Base-by-base conservation (phyloP, 2,888 invertebrate species). In the Caenorhabditis sp. region DNA sequence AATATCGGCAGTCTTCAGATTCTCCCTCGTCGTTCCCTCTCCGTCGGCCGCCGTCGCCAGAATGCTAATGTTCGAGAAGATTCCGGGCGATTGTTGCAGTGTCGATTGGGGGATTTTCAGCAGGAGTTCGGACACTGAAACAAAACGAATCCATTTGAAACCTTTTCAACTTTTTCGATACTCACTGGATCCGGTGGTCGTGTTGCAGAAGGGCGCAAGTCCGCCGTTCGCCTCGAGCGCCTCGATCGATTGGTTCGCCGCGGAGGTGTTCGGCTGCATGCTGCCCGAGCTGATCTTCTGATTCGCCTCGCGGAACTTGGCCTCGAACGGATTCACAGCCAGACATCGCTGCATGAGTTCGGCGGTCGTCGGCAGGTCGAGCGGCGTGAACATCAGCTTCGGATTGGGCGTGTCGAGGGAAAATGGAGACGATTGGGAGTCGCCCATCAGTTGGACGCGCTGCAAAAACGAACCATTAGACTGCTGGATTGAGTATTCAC, bases 241-340 rank as follows among this genome's bases (percentile, higher is more conserved):
- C 27, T 81, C 82, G 39, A 78, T 63, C 0, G 71, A 59, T 32
- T 55, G 65, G 26, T 62, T 72, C 24, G 68, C 74, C 39, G 39
- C 71, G n/a, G 43, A 52, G 26, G 55, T 76, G 53, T 39, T 72
- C 63, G 68, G 68, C 20, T 63, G 55, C 71, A 59, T 71, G 13
- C 39, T 35, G 35, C 68, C 79, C 48, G 41, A 58, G 70, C 78
- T 81, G 66, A 85, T 70, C 71, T 83, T 62, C 78, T 84, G 78
- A 71, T 88, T 88, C 17, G 88, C 88, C 62, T 88, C 87, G n/a
- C 85, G 84, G 68, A 88, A 88, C 45, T 87, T 86, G 7, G 84
- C 73, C 52, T 88, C 88, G 71, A 88, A 88, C 17, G 88, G 88
- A 61, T 88, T 88, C 27, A 88, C 83, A n/a, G 81, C 66, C 35